Percentiles rank a stretch among this genome's conserved stretches.
phyloP scores from a whole-genome alignment of 1,140 invertebrate genomes.

The Leptopilina boulardi region DNA sequence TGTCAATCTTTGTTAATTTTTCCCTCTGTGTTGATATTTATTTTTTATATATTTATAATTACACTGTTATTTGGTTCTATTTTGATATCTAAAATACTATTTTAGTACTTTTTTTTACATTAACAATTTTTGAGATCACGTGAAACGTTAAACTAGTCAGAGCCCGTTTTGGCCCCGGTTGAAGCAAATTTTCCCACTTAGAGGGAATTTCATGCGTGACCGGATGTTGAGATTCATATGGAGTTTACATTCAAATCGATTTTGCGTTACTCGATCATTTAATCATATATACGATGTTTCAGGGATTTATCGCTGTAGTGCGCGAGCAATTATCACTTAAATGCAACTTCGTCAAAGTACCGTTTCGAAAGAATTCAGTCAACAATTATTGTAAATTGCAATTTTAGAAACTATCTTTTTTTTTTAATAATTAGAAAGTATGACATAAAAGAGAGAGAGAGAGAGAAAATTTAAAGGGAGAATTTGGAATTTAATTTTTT shows the following conservation, averaged over 20 bases:
- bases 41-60: too few relatives aligned
- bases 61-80: not conserved
- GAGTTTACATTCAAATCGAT: constrained; percentile 12
- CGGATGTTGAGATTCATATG: constrained; percentile 54
- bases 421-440: not conserved
- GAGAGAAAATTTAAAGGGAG: not conserved
- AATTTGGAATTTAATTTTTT: not conserved
- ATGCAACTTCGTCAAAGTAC: constrained; percentile 7
- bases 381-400: not conserved
- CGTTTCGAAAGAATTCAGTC: constrained; percentile 3
- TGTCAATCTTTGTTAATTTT: constrained; percentile 43
- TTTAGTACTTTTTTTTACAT: constrained; percentile 34
- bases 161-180: too few relatives aligned
- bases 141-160: too few relatives aligned
- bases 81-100: not conserved
- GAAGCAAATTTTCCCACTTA: too few relatives aligned
- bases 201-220: constrained; percentile 61
- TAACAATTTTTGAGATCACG: too few relatives aligned
- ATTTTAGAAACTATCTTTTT: not conserved
- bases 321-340: constrained; percentile 62
- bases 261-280: constrained; percentile 42
- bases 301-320: constrained; percentile 51
- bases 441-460: not conserved
- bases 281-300: constrained; percentile 57
- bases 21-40: too few relatives aligned